Conservation (phyloP, 2,113 vertebrate genomes). For the Hemichromis elongatus region DNA sequence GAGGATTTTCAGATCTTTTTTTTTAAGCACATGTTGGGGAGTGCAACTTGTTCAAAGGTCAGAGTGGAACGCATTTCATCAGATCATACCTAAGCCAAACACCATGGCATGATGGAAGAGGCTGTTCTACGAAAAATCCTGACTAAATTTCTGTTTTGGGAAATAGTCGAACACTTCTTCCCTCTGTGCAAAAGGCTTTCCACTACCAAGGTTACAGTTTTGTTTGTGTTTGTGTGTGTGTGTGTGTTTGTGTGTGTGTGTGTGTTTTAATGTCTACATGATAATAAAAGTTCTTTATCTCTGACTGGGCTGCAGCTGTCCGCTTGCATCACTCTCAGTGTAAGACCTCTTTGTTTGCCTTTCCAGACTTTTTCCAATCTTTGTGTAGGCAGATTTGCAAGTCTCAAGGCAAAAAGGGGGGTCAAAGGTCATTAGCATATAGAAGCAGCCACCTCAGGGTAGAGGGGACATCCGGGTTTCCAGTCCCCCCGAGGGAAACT, state of each 20-base stretch:
- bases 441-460: conserved; percentile 42
- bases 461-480: conserved; percentile 44
- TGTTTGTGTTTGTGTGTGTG: neutral
- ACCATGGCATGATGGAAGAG: neutral
- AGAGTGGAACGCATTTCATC: conserved; percentile 36
- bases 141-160: neutral
- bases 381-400: conserved; percentile 36
- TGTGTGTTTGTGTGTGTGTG: neutral
- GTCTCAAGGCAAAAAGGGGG: conserved; percentile 41
- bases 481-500: conserved; percentile 23
- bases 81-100: conserved; percentile 3
- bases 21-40: neutral
- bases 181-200: conserved; percentile 1
- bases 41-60: conserved; percentile 23
- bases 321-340: conserved; percentile 48
- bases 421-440: conserved; percentile 52
- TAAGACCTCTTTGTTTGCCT: conserved; percentile 64
- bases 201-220: conserved; percentile 4
- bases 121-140: conserved; percentile 3
- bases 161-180: neutral
- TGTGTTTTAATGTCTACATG: conserved; percentile 1
- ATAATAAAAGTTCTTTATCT: conserved; percentile 52
- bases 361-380: conserved; percentile 31
- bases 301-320: conserved; percentile 53
- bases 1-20: neutral